Conservation (phyloP, 2,797 vertebrate genomes). For the Gadopsis bispinosus region DNA sequence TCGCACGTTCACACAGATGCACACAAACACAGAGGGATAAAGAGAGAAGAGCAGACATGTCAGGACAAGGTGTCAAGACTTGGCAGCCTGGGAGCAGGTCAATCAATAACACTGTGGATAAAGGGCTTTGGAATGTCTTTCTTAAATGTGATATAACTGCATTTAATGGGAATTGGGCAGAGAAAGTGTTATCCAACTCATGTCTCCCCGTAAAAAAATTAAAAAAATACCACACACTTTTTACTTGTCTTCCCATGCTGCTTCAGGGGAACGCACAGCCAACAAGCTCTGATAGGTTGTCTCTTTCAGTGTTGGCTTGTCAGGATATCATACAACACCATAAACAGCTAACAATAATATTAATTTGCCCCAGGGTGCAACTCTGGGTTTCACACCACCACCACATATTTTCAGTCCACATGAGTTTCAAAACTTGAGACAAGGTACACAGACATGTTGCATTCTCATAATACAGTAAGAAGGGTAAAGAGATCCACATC, state of each 20-base stretch:
- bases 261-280: conserved; percentile 35
- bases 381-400: conserved; percentile 69
- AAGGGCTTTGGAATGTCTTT: conserved; percentile 70
- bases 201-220: conserved; percentile 50
- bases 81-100: conserved; percentile 67
- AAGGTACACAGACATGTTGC: conserved; percentile 54
- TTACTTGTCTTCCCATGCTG: conserved; percentile 55
- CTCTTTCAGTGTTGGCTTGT: conserved; percentile 59
- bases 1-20: conserved; percentile 53
- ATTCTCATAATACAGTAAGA: conserved; percentile 42
- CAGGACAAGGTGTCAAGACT: conserved; percentile 60
- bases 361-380: conserved; percentile 69
- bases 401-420: conserved; percentile 43
- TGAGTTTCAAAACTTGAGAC: conserved; percentile 66
- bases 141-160: conserved; percentile 71
- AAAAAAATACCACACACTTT: conserved; percentile 47
- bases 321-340: conserved; percentile 65
- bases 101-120: conserved; percentile 74
- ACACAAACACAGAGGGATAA: conserved; percentile 56
- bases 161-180: conserved; percentile 69
- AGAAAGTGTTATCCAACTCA: conserved; percentile 47
- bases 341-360: conserved; percentile 76
- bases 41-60: conserved; percentile 66
- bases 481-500: conserved; percentile 46
- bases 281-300: conserved; percentile 51